Evolutionary conservation across 1,140 invertebrate species (phyloP), one percentile per base, ranked within the genome.

Genomic region (Ceratina japonica): DNA sequence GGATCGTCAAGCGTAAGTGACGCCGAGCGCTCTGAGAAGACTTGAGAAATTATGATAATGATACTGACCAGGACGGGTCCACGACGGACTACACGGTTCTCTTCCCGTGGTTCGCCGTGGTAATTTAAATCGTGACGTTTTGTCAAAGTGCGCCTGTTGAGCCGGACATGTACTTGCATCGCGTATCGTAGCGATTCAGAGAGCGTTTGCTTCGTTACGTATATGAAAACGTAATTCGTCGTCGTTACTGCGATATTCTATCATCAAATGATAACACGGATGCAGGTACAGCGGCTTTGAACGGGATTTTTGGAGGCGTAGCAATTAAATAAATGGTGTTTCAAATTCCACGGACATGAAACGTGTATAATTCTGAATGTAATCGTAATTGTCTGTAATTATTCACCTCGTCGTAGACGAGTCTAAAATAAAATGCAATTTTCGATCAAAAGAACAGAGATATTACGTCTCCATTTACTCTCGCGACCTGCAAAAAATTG

Each of bases 361-460:
- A 16, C 59, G 61, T 22, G 7, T 69, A 24, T 63, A 76, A 68
- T 59, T 13, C n/a, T 75, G 27, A 58, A 75, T 75, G 27, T 68
- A 77, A 71, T 59, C 31, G n/a, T 59, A 44, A 44, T 77, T 71
- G 37, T 77, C 66, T 77, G 27, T 77, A 66, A 22, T 71, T 37
- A 22, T 71, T 37, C 10, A 77, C 16, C 75, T 77, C 75, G 66
- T 54, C 65, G 22, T 62, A 10, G 58, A 77, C 65, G 75, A 75
- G 52, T n/a, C 31, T 75, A 68, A 66, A 24, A 72, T 78, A 78
- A 72, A 72, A n/a, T n/a, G n/a, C n/a, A n/a, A 1, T 63, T 73
- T 56, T 64, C 51, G 51, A 72, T 78, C 51, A 27, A 73, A 56
- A 44, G 3, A 44, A 54, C 37, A 31, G 27, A 31, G 27, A 31